Evolutionary conservation across 2,113 vertebrate species (phyloP), one percentile per base, ranked within the genome.

Genomic region (Boulengeromyrus knoepffleri): DNA sequence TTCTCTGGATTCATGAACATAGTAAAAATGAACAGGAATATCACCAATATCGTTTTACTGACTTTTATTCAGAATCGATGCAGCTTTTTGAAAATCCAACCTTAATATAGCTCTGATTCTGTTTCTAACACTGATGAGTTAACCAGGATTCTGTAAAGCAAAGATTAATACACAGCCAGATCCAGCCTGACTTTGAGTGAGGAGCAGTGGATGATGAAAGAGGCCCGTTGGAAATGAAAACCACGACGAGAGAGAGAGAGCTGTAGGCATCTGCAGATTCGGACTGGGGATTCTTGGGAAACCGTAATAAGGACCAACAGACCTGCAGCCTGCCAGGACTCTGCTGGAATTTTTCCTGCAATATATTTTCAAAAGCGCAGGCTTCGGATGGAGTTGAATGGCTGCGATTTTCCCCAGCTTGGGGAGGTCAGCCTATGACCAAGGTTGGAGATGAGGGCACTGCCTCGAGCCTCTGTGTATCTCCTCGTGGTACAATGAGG

Each of bases 401-500:
- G 53, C 45, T 27, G 42, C 21, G 45, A 70, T 90, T 90, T 87
- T 49, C 58, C 46, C 2, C 27, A 36, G 45, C 36, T 27, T 49
- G 19, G 12, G 70, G 42, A 13, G 70, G 70, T 53, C 49, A 24
- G 15, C 27, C 52, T 21, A 42, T 45, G 66, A 27, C 47, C 49
- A 6, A 39, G 36, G n/a, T 74, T 52, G 19, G 66, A 86, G 70
- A 87, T 58, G 46, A 87, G 50, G 70, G 90, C 87, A 24, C 70
- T 9, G 87, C 31, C 52, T 7, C 7, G 39, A 42, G 66, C 62
- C 24, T 62, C 70, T 52, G 3, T 24, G 66, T 17, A 27, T 84
- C 66, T 88, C 27, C 31, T 45, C 27, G 50, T n/a, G 39, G 17
- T 70, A 90, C 90, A 90, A 90, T 90, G 52, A 52, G 45, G n/a